phyloP scores from a whole-genome alignment of 1,140 invertebrate species.

The Oncopeltus fasciatus region DNA sequence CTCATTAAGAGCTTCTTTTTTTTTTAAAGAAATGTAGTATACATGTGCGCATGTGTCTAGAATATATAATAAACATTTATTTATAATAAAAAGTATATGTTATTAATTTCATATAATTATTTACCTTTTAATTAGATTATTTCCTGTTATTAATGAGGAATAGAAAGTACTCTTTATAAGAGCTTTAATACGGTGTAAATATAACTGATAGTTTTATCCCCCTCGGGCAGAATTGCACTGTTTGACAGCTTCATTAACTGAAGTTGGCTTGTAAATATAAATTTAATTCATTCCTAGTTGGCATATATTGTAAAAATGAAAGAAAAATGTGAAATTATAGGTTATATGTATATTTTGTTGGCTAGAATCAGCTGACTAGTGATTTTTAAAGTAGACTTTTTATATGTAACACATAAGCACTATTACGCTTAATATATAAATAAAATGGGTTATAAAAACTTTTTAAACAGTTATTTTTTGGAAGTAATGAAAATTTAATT shows the following conservation, averaged over 20 bases:
- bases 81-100: too few relatives aligned
- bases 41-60: too few relatives aligned
- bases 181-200: slow-evolving; percentile 8
- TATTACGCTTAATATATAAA: slow-evolving; percentile 6
- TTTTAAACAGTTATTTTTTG: not conserved
- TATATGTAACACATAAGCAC: not conserved
- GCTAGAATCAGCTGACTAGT: not conserved
- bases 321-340: not conserved
- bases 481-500: not conserved
- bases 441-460: not conserved
- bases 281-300: slow-evolving; percentile 2
- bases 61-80: too few relatives aligned
- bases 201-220: not conserved
- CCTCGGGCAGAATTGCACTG: not conserved
- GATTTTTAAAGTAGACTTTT: slow-evolving; percentile 8
- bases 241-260: slow-evolving; percentile 2
- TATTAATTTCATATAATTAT: too few relatives aligned
- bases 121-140: too few relatives aligned
- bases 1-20: too few relatives aligned
- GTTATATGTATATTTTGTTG: not conserved
- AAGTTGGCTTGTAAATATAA: slow-evolving; percentile 7
- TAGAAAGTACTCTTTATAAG: slow-evolving; percentile 9
- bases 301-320: not conserved
- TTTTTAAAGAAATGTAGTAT: too few relatives aligned
- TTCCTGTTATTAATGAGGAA: not conserved